Conservation (phyloP, 2,888 invertebrate species). For the Epirrita christyi region DNA sequence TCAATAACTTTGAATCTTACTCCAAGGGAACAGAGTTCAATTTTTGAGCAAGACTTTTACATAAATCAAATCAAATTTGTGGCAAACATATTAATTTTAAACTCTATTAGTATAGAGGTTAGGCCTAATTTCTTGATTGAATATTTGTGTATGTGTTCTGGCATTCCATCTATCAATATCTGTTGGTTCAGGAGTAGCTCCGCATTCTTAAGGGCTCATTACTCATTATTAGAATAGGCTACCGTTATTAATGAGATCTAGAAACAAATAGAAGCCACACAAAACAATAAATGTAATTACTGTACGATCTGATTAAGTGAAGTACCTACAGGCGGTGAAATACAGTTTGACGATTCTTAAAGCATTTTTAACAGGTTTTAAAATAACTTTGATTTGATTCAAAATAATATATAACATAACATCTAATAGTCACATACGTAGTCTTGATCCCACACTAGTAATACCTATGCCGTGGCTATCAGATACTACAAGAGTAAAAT, state of each 20-base stretch:
- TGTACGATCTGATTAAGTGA: no score
- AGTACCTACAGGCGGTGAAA: no score
- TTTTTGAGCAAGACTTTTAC: no score
- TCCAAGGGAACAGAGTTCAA: slow-evolving; percentile 1
- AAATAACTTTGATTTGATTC: no score
- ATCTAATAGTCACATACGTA: no score
- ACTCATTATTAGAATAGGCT: slow-evolving; percentile 78
- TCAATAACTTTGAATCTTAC: slow-evolving; percentile 8
- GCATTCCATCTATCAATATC: slow-evolving; percentile 27
- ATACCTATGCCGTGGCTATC: no score
- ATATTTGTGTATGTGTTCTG: slow-evolving; percentile 5
- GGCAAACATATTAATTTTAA: slow-evolving; percentile 1
- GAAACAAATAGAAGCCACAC: slow-evolving; percentile 6
- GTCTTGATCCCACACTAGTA: no score
- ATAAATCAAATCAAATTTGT: no score
- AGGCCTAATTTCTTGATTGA: not conserved
- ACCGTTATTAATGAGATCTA: slow-evolving; percentile 55
- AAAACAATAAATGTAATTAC: not conserved
- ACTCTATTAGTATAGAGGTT: not conserved
- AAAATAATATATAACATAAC: no score
- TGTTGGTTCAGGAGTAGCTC: slow-evolving; percentile 27
- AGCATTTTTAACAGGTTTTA: no score
- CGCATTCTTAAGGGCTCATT: slow-evolving; percentile 70
- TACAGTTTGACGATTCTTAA: no score
- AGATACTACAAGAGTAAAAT: no score